Evolutionary conservation across 2,113 vertebrate species (phyloP).

Genomic region (Coregonus clupeaformis): DNA sequence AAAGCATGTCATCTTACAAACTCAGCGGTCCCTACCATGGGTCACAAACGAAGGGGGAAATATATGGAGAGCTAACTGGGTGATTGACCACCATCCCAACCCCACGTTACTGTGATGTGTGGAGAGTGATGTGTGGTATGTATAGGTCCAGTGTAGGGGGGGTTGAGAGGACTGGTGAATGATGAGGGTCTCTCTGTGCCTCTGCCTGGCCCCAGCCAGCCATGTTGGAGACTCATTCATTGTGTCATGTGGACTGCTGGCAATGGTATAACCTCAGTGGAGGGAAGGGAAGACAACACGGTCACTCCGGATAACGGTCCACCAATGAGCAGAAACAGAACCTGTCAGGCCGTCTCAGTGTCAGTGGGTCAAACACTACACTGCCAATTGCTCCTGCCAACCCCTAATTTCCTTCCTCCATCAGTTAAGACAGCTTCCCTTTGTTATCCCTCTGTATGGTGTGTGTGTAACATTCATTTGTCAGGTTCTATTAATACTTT

Average conservation of each 20-base stretch:
- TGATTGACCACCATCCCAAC: not conserved
- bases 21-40: slow-evolving; percentile 27
- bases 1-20: slow-evolving; percentile 57
- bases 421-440: slow-evolving; percentile 40
- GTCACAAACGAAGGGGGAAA: slow-evolving; percentile 31
- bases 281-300: slow-evolving; percentile 64
- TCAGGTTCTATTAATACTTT: slow-evolving; percentile 31
- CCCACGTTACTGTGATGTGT: slow-evolving; percentile 14
- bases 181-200: slow-evolving; percentile 71
- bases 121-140: no score
- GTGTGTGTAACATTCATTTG: slow-evolving; percentile 23
- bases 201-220: slow-evolving; percentile 28
- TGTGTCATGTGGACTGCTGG: slow-evolving; percentile 90
- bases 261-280: slow-evolving; percentile 55
- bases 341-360: slow-evolving; percentile 69
- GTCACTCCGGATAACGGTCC: slow-evolving; percentile 73
- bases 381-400: slow-evolving; percentile 21
- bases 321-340: slow-evolving; percentile 68
- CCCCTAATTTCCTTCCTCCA: slow-evolving; percentile 38
- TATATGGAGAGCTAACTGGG: not conserved
- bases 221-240: slow-evolving; percentile 84
- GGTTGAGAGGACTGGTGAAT: slow-evolving; percentile 18
- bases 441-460: slow-evolving; percentile 19
- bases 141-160: no score
- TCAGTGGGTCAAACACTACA: slow-evolving; percentile 60